Evolutionary conservation across 1,140 invertebrate species (phyloP), one percentile per base, ranked within the genome.

Genomic region (Mamestra configurata): DNA sequence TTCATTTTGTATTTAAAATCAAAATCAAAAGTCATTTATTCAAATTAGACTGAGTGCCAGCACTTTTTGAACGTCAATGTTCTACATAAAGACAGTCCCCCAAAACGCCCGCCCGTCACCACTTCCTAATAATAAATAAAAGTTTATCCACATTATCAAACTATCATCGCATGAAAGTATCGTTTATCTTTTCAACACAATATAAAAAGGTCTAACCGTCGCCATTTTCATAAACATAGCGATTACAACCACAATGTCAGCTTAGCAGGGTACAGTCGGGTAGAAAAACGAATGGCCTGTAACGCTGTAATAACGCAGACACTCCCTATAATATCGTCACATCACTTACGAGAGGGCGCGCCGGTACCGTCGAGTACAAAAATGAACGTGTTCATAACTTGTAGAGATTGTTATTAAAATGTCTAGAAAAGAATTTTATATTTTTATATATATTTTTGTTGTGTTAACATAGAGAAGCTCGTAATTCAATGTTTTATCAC

Each of bases 301-400:
- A 81, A 85, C 80, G 8, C 35, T 66, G 61, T 40, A 77, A 83
- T 78, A 77, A 55, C 43, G 27, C 76, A 22, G 77, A 79, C 82
- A 82, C 84, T 80, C 82, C 82, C 79, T 31, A 66, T 66, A 66
- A 66, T 84, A 82, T 85, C 83, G 61, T 20, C 68, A 84, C 82
- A 83, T 82, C 73, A 43, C 72, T 80, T 40, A 59, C 55, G 37
- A 43, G 72, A 75, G 72, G 72, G 72, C 20, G 53, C 49, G 72
- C 11, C 72, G 27, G 55, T 59, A 75, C 53, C 15, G 20, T 59
- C 55, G 72, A 20, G 37, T 57, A 61, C 10, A 75, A 37, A 75
- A 43, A 35, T 75, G 35, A 7, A 57, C 40, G 55, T 22, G 55
- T 35, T 3, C 15, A 37, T 37, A 20, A 40, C 15, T 20, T 13